These are phyloP conservation scores for Sclerodermus sp. DNA, from an alignment of 2,888 invertebrate species.

Conservation along the genomic window DNA sequence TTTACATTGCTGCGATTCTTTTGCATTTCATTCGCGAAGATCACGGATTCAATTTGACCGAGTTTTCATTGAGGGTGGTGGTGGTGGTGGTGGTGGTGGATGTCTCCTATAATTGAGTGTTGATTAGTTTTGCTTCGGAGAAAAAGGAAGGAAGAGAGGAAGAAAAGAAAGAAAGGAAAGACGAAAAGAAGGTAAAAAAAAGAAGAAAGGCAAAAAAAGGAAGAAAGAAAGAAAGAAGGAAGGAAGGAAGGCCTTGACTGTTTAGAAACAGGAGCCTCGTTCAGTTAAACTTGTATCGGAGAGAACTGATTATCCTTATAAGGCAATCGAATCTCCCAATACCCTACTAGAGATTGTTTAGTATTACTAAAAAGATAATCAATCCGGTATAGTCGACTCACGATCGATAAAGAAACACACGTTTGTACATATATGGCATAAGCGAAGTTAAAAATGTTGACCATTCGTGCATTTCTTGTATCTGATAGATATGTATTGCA, in stretches of 20 bases:
- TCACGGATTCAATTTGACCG: no score
- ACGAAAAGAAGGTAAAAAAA: not conserved
- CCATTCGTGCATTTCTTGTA: slow-evolving; percentile 39
- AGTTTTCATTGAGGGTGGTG: no score
- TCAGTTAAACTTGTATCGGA: not conserved
- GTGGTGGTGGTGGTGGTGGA: no score
- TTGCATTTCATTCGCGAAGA: no score
- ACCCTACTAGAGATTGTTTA: not conserved
- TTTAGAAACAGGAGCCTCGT: not conserved
- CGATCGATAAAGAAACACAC: slow-evolving; percentile 16
- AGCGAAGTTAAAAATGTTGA: slow-evolving; percentile 26
- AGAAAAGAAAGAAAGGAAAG: not conserved
- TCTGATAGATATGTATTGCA: slow-evolving; percentile 1
- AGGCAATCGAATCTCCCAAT: not conserved
- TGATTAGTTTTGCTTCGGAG: no score
- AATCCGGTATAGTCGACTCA: no score
- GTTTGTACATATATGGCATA: slow-evolving; percentile 23
- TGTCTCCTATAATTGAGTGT: no score
- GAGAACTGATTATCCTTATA: slow-evolving; percentile 6
- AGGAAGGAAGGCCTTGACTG: not conserved
- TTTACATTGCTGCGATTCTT: no score
- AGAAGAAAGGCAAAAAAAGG: not conserved
- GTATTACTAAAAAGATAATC: slow-evolving; percentile 16
- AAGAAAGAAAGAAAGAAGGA: not conserved
- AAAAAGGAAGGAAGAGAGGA: no score